A percentile compares a stretch with the other conserved stretches of the same genome.
phyloP scores from a whole-genome alignment of 2,113 vertebrate species.

The Cyanistes caeruleus region DNA sequence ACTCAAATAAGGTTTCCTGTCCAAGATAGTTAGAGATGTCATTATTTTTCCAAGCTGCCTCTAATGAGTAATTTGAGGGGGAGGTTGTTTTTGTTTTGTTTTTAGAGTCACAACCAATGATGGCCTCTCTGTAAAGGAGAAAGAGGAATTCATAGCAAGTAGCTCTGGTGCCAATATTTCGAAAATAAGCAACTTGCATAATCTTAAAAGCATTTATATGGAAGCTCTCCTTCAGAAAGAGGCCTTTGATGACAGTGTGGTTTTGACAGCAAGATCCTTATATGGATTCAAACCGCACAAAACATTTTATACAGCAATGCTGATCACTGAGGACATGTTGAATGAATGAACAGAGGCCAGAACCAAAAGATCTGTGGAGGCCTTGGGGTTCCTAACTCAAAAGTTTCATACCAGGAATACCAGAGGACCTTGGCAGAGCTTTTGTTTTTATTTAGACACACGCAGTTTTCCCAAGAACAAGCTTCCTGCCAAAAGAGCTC shows the following conservation, averaged over 20 bases:
- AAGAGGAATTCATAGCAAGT: background rate
- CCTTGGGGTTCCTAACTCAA: background rate
- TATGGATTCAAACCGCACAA: background rate
- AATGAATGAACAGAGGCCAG: background rate
- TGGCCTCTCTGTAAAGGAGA: background rate
- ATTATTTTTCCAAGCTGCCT: background rate
- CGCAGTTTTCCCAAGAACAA: background rate
- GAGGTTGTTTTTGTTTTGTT: background rate
- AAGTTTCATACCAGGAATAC: background rate
- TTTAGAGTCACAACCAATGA: background rate
- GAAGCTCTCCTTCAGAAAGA: constrained; percentile 4
- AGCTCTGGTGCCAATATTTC: background rate
- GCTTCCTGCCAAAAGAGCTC: background rate
- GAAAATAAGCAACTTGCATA: constrained; percentile 11
- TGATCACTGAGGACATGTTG: fast-evolving
- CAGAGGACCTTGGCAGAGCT: background rate
- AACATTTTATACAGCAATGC: background rate
- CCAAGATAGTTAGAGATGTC: background rate
- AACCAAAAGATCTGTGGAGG: fast-evolving
- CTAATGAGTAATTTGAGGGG: background rate
- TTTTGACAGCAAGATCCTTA: constrained; percentile 17
- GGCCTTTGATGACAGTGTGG: background rate
- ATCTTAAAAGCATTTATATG: background rate
- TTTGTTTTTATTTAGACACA: background rate
- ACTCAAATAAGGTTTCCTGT: background rate